These are phyloP conservation scores for Phyllopteryx taeniolatus DNA, from an alignment of 2,113 vertebrate genomes.

Conservation along the genomic window DNA sequence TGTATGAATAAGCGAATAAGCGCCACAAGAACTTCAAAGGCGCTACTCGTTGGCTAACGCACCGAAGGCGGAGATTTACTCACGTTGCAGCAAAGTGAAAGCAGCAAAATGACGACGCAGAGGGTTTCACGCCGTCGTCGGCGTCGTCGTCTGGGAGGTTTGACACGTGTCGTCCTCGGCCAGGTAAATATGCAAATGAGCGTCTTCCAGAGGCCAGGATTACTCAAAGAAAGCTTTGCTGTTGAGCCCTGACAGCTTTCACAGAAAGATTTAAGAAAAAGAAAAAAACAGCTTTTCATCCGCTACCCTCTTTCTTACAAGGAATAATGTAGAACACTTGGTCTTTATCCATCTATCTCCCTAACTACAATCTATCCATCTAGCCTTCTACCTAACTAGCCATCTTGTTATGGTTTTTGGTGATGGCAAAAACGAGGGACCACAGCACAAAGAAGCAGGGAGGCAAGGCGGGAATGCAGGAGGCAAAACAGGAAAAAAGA, in stretches of 20 bases:
- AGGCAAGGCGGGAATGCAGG: no score
- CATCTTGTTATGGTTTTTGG: no score
- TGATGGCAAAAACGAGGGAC: no score
- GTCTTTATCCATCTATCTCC: no score
- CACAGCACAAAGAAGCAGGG: no score
- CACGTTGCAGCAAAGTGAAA: slow-evolving; percentile 55
- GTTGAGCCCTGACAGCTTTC: slow-evolving; percentile 42
- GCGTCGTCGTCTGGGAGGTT: slow-evolving; percentile 12
- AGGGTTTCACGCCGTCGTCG: neutral
- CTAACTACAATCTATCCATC: no score
- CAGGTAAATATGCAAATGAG: slow-evolving; percentile 43
- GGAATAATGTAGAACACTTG: neutral
- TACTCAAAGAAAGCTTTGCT: slow-evolving; percentile 40
- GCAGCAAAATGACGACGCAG: neutral
- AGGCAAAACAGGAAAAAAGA: no score
- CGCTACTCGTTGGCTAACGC: slow-evolving; percentile 62
- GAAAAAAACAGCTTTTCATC: neutral
- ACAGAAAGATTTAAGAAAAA: slow-evolving; percentile 5
- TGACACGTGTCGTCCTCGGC: slow-evolving; percentile 30
- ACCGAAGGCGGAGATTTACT: slow-evolving; percentile 68
- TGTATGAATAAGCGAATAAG: slow-evolving; percentile 34
- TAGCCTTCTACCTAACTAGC: no score
- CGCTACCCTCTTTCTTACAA: no score
- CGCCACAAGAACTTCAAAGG: slow-evolving; percentile 66
- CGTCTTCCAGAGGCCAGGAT: slow-evolving; percentile 6